These are phyloP conservation scores for Pachycephus smyrnensis DNA, from an alignment of 2,888 invertebrate species.

Conservation along the genomic window DNA sequence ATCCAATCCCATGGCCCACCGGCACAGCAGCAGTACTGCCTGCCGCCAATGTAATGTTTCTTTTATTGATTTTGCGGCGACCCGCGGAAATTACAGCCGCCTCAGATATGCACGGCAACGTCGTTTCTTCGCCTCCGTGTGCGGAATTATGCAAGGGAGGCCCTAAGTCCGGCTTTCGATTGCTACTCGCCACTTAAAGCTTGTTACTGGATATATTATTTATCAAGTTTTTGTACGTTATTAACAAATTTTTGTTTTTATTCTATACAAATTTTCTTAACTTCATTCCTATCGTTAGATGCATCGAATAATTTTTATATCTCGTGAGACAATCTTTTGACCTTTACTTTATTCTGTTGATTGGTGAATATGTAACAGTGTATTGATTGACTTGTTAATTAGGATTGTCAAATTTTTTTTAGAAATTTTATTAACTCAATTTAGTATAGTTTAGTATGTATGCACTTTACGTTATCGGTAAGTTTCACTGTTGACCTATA, in stretches of 20 bases:
- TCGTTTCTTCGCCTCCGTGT: not conserved
- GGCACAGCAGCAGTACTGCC: constrained; percentile 50
- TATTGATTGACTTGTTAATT: not conserved
- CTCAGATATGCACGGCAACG: constrained; percentile 29
- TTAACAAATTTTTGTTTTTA: not conserved
- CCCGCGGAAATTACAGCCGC: constrained; percentile 64
- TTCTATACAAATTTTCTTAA: not conserved
- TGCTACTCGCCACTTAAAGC: not conserved
- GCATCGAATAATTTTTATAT: no score
- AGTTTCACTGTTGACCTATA: not conserved
- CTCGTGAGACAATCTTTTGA: not conserved
- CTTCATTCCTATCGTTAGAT: no score
- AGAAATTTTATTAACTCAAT: not conserved
- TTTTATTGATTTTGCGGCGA: constrained; percentile 67
- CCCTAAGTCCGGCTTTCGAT: not conserved
- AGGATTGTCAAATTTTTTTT: not conserved
- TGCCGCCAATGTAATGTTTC: constrained; percentile 66
- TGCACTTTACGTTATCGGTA: not conserved
- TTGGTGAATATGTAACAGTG: not conserved
- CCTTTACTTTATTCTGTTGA: not conserved
- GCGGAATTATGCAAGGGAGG: constrained; percentile 45
- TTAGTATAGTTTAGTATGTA: not conserved
- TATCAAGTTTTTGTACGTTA: not conserved
- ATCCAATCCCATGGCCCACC: constrained; percentile 62
- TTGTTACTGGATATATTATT: not conserved